A percentile compares a stretch with the other conserved stretches of the same genome.
These are phyloP conservation scores for Orthosia gracilis DNA, from an alignment of 2,888 invertebrate species.

Conservation along the genomic window DNA sequence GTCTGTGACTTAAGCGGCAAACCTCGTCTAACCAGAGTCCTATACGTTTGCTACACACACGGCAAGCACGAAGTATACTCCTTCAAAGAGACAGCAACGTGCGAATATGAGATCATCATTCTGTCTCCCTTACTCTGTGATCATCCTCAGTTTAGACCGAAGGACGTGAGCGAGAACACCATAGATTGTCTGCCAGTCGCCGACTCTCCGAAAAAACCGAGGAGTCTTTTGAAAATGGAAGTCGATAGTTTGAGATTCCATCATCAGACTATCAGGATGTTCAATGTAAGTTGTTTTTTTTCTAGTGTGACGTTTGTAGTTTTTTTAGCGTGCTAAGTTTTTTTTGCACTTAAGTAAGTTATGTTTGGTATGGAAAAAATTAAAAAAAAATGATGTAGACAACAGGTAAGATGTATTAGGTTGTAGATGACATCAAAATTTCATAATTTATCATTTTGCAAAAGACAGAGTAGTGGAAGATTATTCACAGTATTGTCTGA, in stretches of 20 bases:
- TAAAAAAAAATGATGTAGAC: too few relatives aligned
- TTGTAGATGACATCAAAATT: too few relatives aligned
- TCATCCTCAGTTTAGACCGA: constrained; percentile 96
- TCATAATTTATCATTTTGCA: not conserved
- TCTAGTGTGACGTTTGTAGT: constrained; percentile 28
- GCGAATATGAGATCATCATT: constrained; percentile 98
- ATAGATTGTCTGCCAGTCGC: constrained; percentile 94
- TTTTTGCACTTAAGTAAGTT: constrained; percentile 19
- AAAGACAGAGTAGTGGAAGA: not conserved
- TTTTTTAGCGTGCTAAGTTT: constrained; percentile 29
- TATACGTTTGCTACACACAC: constrained; percentile 97
- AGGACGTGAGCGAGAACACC: constrained; percentile 94
- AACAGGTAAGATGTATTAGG: not conserved
- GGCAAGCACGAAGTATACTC: constrained; percentile 98
- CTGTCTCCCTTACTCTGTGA: constrained; percentile 96
- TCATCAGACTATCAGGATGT: constrained; percentile 89
- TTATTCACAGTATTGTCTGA: not conserved
- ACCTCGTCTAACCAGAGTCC: constrained; percentile 95
- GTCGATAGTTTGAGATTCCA: constrained; percentile 93
- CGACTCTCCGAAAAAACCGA: constrained; percentile 93
- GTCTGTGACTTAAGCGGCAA: constrained; percentile 97
- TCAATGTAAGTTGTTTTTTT: constrained; percentile 76
- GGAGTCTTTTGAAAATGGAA: constrained; percentile 93
- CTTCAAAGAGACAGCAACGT: constrained; percentile 97
- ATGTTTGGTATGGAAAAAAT: constrained; percentile 8